These are phyloP conservation scores for Spea multiplicata DNA, from an alignment of 2,113 vertebrate genomes.

Conservation along the genomic window DNA sequence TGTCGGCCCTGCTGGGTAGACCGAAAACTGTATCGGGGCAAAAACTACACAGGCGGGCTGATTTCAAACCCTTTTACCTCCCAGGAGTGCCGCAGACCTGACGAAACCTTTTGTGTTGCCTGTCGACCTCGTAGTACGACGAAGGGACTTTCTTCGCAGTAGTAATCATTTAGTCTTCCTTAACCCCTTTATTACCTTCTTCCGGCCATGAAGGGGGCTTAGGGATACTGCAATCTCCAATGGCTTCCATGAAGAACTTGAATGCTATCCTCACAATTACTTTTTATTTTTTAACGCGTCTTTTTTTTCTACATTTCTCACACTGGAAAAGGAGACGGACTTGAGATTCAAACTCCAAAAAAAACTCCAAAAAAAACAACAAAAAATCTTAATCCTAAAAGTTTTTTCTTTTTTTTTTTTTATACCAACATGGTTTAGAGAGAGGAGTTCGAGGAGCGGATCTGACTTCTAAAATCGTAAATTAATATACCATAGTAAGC, in stretches of 20 bases:
- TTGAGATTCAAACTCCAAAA: no score
- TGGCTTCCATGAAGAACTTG: slow-evolving; percentile 19
- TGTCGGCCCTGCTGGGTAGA: slow-evolving; percentile 2
- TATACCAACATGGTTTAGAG: no score
- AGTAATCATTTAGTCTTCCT: slow-evolving; percentile 5
- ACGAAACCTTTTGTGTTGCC: no score
- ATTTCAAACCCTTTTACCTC: background rate
- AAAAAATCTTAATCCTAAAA: no score
- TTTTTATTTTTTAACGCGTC: background rate
- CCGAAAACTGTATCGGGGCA: slow-evolving; percentile 37
- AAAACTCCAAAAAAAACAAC: no score
- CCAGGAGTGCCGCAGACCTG: background rate
- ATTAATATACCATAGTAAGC: no score
- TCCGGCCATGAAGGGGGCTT: slow-evolving; percentile 8
- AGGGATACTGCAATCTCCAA: background rate
- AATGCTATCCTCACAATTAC: background rate
- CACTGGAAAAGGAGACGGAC: background rate
- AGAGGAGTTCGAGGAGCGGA: no score
- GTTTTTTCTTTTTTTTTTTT: no score
- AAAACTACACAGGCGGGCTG: background rate
- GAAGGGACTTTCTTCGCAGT: no score
- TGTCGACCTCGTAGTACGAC: background rate
- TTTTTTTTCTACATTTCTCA: background rate
- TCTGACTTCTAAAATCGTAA: no score
- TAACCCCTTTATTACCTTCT: background rate